phyloP scores from a whole-genome alignment of 2,888 invertebrate species.

The Hyposoter dolosus region DNA sequence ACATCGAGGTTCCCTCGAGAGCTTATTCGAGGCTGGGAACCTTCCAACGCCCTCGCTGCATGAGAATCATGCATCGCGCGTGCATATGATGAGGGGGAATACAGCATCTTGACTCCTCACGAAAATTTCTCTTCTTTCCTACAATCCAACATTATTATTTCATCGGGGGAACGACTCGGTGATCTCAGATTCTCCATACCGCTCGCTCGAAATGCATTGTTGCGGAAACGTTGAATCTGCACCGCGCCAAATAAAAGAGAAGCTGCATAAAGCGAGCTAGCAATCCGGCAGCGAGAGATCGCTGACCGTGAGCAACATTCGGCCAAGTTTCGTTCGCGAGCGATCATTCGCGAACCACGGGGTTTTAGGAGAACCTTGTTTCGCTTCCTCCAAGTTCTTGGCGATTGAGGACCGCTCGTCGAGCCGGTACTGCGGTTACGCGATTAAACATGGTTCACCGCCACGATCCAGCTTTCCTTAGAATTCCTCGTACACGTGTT shows the following conservation, averaged over 20 bases:
- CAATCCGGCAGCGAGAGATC: no score
- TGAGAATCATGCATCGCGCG: not conserved
- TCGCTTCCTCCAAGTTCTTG: not conserved
- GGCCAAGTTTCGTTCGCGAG: not conserved
- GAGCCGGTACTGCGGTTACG: constrained; percentile 67
- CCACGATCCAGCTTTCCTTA: not conserved
- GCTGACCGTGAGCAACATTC: no score
- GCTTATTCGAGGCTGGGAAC: not conserved
- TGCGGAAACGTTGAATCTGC: not conserved
- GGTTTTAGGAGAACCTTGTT: not conserved
- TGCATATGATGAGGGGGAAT: not conserved
- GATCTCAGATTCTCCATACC: not conserved
- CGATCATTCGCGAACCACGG: not conserved
- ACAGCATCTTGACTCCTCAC: not conserved
- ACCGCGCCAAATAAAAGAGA: not conserved
- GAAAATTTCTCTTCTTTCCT: not conserved
- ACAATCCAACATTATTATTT: not conserved
- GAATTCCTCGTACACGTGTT: not conserved
- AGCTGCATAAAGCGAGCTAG: not conserved
- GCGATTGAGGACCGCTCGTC: constrained; percentile 28
- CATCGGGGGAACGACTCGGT: not conserved
- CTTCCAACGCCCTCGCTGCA: not conserved
- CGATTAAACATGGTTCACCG: not conserved
- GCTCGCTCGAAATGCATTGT: not conserved
- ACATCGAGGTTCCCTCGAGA: not conserved